Base-by-base conservation (phyloP, 2,888 invertebrate species). In the Salpingus planirostris region DNA sequence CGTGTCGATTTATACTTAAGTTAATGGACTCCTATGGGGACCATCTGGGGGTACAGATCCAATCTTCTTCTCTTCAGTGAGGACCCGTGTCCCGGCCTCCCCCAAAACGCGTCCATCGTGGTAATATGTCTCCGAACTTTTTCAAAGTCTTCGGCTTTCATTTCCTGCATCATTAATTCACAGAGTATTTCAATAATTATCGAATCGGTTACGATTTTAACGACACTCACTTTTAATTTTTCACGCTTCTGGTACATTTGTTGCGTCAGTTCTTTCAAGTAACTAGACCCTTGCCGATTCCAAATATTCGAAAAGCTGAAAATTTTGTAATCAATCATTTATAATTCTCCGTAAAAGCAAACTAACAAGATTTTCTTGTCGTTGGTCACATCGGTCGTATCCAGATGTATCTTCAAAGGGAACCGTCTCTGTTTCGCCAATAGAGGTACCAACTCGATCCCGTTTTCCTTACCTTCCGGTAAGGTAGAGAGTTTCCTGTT, bases 31-130 rank as follows among this genome's bases (percentile, higher is more conserved):
- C 52, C 52, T 31, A 59, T 52, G 11, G 59, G 57, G 2, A 55
- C 43, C 49, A 54, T 51, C 39, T 51, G 50, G 3, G 60, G 60
- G 42, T 60, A 63, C n/a, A 65, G 49, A 38, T 61, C 54, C 34
- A 64, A 45, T 21, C 53, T 47, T 22, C 54, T 54, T 35, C 60
- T 63, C 34, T 56, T 58, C 22, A 51, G 43, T 10, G 45, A 51
- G 3, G 57, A 50, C 6, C 74, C 74, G 51, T 82, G 80, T 1
- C 87, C 87, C 1, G 86, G 86, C 26, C 81, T 71, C 13, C 87
- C 86, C 87, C 87, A 88, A 47, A 83, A 70, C 6, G 75, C 72
- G 27, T 77, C 75, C 78, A 84, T 85, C 2, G 84, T 83, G 44
- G 73, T 73, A 59, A 84, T 83, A 58, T 88, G 87, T 42, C 69